Base-by-base conservation (phyloP, 1,140 invertebrate genomes). In the Bombus ignitus region DNA sequence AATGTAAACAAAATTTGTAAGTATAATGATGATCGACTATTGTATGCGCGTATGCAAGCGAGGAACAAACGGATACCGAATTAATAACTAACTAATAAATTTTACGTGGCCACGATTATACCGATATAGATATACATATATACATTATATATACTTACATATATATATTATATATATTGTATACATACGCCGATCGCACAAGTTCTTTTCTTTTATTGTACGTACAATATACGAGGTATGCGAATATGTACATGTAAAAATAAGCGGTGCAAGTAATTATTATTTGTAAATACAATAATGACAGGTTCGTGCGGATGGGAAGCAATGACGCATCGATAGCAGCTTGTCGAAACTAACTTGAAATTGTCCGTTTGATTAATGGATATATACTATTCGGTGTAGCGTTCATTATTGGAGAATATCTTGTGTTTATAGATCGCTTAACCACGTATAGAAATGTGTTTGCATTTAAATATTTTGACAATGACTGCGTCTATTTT, bases 121-220 rank as follows among this genome's bases (percentile, higher is more conserved):
- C 62, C 39, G 39, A 73, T 81, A 68, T 71, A 39, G 28, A 72
- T 25, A 65, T 44, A 78, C 47, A 85, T 35, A 70, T 37, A 81
- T 9, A 73, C 42, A 77, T 71, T 42, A 72, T 12, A 65, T 44
- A 78, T 62, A 85, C 39, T 59, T 37, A 81, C 13, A 73, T 57
- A 77, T 74, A 79, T 25, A 85, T 25, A 76, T 47, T 42, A 83
- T 77, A 85, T 53, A 84, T 76, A 87, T 59, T 77, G 78, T 82
- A 82, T 88, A 86, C 73, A 87, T 86, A 90, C 68, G 76, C 73
- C 75, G 66, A 90, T 90, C 89, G 89, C 89, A 90, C 89, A 90
- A 90, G 89, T 90, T 86, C 86, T 89, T 47, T 53, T 85, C 57
- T 85, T 88, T 85, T 83, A 83, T 68, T 25, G 44, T 90, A 88